Base-by-base conservation (phyloP, 1,140 invertebrate species). In the Aphelenchoides avenae region DNA sequence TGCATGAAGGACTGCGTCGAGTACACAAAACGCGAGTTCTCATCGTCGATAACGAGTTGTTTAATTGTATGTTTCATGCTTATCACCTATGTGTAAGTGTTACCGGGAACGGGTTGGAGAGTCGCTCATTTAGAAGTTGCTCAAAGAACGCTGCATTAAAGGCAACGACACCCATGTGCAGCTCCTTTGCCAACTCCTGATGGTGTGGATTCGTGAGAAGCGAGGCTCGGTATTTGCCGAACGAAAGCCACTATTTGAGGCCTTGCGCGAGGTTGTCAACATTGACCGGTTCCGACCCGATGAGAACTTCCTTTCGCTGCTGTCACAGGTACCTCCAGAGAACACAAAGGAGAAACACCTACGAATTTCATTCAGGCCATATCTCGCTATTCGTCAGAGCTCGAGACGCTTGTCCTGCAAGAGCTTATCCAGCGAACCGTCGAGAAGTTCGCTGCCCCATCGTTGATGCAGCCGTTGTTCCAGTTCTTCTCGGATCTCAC, bases 1-100 rank as follows among this genome's bases (percentile, higher is more conserved):
- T 48, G 53, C 6, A 56, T 56, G 54, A 22, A 22, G 6, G 7
- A 55, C 9, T 56, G 54, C 24, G 24, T 57, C 30, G 13, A 56
- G 20, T 34, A 43, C 20, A 34, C 33, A 1, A 34, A 37, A 29
- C 34, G 24, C 1, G 26, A 57, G 15, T 30, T 56, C 30, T 55
- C 24, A 11, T 15, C 15, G 15, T 11, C 13, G 7, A 27, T 56
- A 4, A 57, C 54, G 2, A 27, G 27, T 43, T 34, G 34, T 41
- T 33, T 56, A 13, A 50, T 36, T 50, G 20, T 37, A 50, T 50
- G 20, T 3, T 50, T 53, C n/a, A 1, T 2, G n/a, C 53, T 44
- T 53, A 50, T 34, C 4, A 13, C 39, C 48, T 34, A 44, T 43
- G 44, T n/a, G 20, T 13, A 13, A 49, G n/a, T 13, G 48, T n/a